A percentile compares a stretch with the other conserved stretches of the same genome.
Conservation (phyloP, 2,797 vertebrate species). For the Chloroceryle amazona region DNA sequence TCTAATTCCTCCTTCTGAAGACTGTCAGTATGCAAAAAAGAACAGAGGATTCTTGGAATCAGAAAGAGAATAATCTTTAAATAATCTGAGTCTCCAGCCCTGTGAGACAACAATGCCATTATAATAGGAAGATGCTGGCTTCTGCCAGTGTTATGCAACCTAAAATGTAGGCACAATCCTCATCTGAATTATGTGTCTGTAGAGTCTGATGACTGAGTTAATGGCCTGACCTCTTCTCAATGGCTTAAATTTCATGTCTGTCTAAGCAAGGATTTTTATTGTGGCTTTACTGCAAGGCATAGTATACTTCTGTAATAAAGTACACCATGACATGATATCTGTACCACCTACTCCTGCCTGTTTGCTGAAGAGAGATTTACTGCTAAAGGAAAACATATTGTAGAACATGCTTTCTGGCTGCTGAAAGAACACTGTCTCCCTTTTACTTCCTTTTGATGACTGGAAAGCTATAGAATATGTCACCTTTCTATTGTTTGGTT, state of each 20-base stretch:
- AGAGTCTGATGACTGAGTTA: background rate
- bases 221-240: background rate
- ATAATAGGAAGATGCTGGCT: background rate
- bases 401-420: background rate
- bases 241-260: background rate
- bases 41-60: background rate
- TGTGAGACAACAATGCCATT: background rate
- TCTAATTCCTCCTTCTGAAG: background rate
- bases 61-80: background rate
- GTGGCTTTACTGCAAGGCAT: background rate
- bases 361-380: background rate
- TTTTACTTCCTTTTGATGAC: background rate
- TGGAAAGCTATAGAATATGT: background rate
- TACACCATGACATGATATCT: background rate
- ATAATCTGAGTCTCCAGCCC: background rate
- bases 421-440: background rate
- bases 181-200: background rate
- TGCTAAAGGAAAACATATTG: background rate
- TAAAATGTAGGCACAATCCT: background rate
- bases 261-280: background rate
- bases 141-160: background rate
- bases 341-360: background rate
- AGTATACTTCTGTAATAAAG: background rate
- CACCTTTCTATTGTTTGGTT: background rate
- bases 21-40: background rate